Evolutionary conservation across 2,888 invertebrate genomes (phyloP).

Genomic region (Lycia hirtaria): DNA sequence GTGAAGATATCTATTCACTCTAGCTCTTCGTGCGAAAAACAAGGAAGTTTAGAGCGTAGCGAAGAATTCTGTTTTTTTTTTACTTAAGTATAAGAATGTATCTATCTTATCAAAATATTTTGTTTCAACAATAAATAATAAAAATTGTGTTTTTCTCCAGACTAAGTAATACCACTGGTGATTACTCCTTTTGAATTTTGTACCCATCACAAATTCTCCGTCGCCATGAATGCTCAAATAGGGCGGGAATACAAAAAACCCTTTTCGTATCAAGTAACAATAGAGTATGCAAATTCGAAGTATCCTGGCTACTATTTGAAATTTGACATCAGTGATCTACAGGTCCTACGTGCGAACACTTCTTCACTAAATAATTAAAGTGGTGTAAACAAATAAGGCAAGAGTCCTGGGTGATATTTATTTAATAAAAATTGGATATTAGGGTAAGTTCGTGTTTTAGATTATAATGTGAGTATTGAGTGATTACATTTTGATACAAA

Average conservation of each 20-base stretch:
- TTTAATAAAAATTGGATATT: conserved; percentile 32
- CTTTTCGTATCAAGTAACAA: conserved; percentile 59
- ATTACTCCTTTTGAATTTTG: no score
- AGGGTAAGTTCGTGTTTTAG: conserved; percentile 35
- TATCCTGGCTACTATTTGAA: conserved; percentile 45
- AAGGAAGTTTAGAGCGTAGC: no score
- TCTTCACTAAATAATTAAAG: conserved; percentile 30
- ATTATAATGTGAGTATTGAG: not conserved
- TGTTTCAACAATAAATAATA: no score
- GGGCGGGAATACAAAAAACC: conserved; percentile 66
- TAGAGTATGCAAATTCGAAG: conserved; percentile 62
- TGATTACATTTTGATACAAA: not conserved
- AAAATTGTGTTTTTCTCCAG: no score
- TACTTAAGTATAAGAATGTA: no score
- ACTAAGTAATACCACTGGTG: no score
- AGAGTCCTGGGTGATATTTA: conserved; percentile 32
- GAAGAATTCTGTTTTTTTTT: no score
- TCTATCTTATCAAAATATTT: no score
- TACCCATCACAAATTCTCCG: no score
- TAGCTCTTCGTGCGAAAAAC: no score
- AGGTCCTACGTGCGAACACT: conserved; percentile 60
- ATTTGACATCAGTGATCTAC: conserved; percentile 63
- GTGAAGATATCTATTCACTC: no score
- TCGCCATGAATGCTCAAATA: conserved; percentile 42
- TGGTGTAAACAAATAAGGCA: not conserved